Evolutionary conservation across 53 echinoderm and acorn worm species (phyloP).

Genomic region (Apostichopus leukothele): DNA sequence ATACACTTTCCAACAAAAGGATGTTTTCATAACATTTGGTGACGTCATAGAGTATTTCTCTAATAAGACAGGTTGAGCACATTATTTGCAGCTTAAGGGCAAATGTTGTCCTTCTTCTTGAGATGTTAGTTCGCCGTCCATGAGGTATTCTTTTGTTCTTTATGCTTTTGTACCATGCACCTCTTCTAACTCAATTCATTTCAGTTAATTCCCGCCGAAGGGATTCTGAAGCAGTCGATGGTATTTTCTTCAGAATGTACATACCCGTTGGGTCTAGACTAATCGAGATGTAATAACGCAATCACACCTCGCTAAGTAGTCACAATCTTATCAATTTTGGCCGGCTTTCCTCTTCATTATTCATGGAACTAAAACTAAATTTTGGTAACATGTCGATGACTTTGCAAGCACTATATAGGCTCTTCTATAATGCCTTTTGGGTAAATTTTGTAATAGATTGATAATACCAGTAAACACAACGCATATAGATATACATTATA

Average conservation of each 20-base stretch:
- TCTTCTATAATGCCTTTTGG: slow-evolving; percentile 18
- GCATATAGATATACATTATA: not conserved
- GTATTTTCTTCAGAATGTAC: slow-evolving; percentile 16
- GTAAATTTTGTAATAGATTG: slow-evolving; percentile 25
- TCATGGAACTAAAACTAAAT: slow-evolving; percentile 26
- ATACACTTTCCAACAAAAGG: not conserved
- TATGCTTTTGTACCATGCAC: not conserved
- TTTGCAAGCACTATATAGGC: not conserved
- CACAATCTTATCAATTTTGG: slow-evolving; percentile 24
- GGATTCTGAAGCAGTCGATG: slow-evolving; percentile 4
- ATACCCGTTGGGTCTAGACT: not conserved
- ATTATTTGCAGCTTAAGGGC: not conserved
- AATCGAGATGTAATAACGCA: slow-evolving; percentile 33
- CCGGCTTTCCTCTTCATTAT: slow-evolving; percentile 29
- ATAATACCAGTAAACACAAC: not conserved
- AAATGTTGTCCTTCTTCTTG: not conserved
- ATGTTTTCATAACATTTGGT: not conserved
- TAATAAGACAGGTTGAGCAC: not conserved
- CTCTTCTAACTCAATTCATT: slow-evolving; percentile 12
- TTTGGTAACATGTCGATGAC: slow-evolving; percentile 32
- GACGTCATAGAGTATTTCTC: not conserved
- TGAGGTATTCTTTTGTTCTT: slow-evolving; percentile 6
- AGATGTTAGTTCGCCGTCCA: slow-evolving; percentile 7
- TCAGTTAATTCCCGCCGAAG: slow-evolving; percentile 25
- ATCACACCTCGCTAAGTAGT: slow-evolving; percentile 29